Evolutionary conservation across 2,797 vertebrate species (phyloP).

Genomic region (Rhinatrema bivittatum): DNA sequence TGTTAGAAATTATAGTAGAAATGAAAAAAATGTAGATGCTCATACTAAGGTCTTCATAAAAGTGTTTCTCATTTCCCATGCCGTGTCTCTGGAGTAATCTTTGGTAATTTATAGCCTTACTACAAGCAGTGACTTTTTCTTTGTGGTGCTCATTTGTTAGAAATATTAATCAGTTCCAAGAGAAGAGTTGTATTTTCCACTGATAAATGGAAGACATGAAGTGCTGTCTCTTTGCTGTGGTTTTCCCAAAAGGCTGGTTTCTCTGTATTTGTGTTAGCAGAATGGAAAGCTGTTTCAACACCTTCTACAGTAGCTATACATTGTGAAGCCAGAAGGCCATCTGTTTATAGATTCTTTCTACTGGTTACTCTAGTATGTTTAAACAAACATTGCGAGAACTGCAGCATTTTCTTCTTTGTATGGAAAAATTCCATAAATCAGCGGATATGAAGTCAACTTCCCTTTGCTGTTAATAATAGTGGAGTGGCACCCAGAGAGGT

Average conservation of each 20-base stretch:
- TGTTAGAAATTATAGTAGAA: constrained; percentile 35
- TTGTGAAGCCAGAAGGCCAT: constrained; percentile 17
- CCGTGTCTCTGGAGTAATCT: constrained; percentile 8
- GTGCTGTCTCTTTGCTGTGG: constrained; percentile 32
- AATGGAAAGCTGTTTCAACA: constrained; percentile 34
- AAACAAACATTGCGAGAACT: no score
- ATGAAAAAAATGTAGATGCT: constrained; percentile 21
- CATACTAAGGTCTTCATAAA: constrained; percentile 1
- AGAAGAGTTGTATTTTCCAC: constrained; percentile 19
- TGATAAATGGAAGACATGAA: constrained; percentile 23
- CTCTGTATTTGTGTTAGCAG: constrained; percentile 18
- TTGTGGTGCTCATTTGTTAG: constrained; percentile 18
- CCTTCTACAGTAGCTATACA: constrained; percentile 37
- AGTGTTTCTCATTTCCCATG: constrained; percentile 17
- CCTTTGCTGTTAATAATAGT: no score
- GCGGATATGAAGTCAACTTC: no score
- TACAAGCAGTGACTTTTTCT: constrained; percentile 25
- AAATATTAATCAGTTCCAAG: constrained; percentile 27
- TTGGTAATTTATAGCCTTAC: constrained; percentile 14
- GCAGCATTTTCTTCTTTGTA: no score
- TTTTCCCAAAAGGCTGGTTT: constrained; percentile 28
- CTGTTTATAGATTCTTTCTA: constrained; percentile 4
- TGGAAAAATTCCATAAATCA: no score
- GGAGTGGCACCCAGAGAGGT: no score
- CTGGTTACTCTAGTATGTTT: constrained; percentile 8